Conservation (phyloP, 2,797 vertebrate genomes). For the Pogoniulus pusillus region DNA sequence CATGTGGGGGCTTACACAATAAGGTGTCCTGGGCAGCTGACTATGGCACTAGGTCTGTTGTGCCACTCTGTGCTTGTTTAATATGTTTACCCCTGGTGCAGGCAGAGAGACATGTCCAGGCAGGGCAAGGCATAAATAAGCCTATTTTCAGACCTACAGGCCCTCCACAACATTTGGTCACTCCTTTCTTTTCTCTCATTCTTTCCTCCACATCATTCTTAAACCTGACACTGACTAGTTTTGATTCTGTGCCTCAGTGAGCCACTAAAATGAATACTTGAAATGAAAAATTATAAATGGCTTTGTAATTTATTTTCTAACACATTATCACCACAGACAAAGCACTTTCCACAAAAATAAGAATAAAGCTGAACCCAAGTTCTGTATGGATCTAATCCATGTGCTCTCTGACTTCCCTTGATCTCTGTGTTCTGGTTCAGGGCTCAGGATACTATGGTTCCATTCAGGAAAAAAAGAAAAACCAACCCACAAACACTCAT, state of each 20-base stretch:
- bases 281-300: no score
- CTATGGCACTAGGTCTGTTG: no score
- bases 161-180: neutral
- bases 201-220: neutral
- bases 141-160: no score
- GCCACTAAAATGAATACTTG: neutral
- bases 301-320: neutral
- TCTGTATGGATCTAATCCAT: neutral
- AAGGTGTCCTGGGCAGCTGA: no score
- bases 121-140: no score
- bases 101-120: no score
- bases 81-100: no score
- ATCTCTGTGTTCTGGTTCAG: neutral
- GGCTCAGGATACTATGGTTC: neutral
- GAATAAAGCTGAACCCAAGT: neutral
- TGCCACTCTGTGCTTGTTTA: no score
- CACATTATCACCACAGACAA: accelerated
- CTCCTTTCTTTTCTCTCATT: neutral
- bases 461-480: neutral
- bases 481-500: neutral
- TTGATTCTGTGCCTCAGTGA: neutral
- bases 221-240: neutral
- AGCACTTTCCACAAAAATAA: neutral
- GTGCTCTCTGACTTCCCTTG: accelerated
- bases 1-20: no score